Base-by-base conservation (phyloP, 2,113 vertebrate genomes). In the Trematocara macrostoma region DNA sequence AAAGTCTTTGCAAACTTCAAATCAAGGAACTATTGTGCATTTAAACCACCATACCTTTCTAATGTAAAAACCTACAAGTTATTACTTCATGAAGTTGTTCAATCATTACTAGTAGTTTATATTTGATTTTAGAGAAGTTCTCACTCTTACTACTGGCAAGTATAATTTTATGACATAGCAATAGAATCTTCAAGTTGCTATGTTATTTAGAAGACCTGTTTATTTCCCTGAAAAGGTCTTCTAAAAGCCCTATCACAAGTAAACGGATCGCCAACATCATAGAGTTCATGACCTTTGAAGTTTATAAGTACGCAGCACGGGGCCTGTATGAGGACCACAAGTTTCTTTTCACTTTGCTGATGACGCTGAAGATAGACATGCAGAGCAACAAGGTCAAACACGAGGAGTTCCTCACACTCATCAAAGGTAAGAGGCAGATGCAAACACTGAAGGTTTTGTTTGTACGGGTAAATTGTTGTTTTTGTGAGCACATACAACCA, bases 251-350 rank as follows among this genome's bases (percentile, higher is more conserved):
- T 5, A 95, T 99, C 89, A 98, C 97, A 31, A 98, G 96, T 95
- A 99, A 98, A 91, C 97, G 99, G 57, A 97, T 99, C 8, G 92
- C 90, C 88, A 98, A 97, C 95, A 98, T 99, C 92, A 97, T 98
- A 2, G 97, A 99, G 84, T 94, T 97, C 87, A 98, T 99, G 98
- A 99, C 98, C 53, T 99, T 96, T 0, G 97, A 98, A 93, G 97
- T 99, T 53, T 97, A 97, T 71, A 98, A 95, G 89, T 99, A 98
- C 2, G 94, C 97, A 29, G 96, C 96, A 9, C 95, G 97, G 11
- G 98, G 98, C 11, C 92, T 99, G 23, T 99, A 98, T 1, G 98
- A 99, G 55, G 97, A 98, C 81, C 98, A 99, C 94, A 99, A 98
- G 90, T 99, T 99, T 90, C 96, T 99, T 31, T 99, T 99, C 94